These are phyloP conservation scores for Hylyphantes graminicola DNA, from an alignment of 1,140 invertebrate genomes.

Conservation along the genomic window DNA sequence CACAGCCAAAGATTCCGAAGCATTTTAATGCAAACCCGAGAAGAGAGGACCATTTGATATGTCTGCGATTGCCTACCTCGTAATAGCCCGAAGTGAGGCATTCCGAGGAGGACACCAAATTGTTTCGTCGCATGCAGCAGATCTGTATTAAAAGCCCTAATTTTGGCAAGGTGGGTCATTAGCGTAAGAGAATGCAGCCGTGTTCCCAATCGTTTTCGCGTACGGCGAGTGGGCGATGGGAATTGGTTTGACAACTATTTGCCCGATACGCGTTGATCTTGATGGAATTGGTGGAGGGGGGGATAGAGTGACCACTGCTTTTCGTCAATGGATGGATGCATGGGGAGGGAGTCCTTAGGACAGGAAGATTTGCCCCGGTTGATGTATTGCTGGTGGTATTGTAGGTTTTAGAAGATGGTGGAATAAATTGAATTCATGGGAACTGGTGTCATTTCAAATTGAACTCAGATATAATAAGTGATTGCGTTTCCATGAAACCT, in stretches of 20 bases:
- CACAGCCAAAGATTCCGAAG: constrained; percentile 23
- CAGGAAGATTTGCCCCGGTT: no score
- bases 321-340: constrained; percentile 1
- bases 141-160: constrained; percentile 54
- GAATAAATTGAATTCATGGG: no score
- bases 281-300: no score
- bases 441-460: no score
- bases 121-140: constrained; percentile 4
- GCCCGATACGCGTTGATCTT: constrained; percentile 40
- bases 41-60: constrained; percentile 8
- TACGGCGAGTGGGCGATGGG: not conserved
- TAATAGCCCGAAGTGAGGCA: constrained; percentile 39
- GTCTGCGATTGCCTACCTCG: constrained; percentile 15
- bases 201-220: constrained; percentile 30
- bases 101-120: constrained; percentile 37
- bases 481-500: no score
- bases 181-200: constrained; percentile 30
- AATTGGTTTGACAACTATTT: constrained; percentile 58
- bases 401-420: no score
- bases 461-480: no score
- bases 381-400: no score
- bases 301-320: constrained; percentile 14
- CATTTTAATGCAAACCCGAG: constrained; percentile 48
- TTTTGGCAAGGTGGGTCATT: constrained; percentile 46
- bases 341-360: not conserved